phyloP scores from a whole-genome alignment of 2,797 vertebrate genomes.

The Phylloscopus collybita region DNA sequence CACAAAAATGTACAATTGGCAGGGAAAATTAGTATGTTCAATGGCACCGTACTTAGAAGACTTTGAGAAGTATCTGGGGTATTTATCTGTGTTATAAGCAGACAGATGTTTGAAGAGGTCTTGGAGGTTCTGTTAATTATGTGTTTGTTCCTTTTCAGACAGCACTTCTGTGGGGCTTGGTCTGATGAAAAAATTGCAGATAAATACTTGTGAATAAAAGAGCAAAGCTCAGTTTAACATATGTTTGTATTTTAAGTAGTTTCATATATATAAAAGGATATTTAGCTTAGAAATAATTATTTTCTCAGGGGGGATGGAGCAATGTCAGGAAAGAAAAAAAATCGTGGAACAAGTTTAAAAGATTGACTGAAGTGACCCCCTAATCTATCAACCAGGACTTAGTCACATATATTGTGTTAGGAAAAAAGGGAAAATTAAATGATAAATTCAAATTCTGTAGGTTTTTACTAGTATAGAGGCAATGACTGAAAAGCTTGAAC shows the following conservation, averaged over 20 bases:
- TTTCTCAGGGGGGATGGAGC: background rate
- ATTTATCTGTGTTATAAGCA: background rate
- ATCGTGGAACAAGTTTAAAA: background rate
- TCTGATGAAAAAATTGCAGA: background rate
- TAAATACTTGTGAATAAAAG: constrained; percentile 15
- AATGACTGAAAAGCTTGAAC: background rate
- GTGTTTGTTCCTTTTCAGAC: constrained; percentile 14
- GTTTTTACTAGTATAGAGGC: background rate
- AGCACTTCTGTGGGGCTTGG: background rate
- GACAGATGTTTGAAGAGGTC: constrained; percentile 31
- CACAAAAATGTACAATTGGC: constrained; percentile 47
- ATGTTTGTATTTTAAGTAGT: background rate
- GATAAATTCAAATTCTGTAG: background rate
- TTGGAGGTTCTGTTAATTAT: constrained; percentile 10
- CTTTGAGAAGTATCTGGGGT: background rate
- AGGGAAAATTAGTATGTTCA: constrained; percentile 36
- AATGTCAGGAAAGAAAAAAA: background rate
- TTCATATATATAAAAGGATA: background rate
- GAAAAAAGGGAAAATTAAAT: background rate
- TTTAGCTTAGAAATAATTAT: background rate
- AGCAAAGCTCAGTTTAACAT: constrained; percentile 32
- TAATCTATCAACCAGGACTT: background rate
- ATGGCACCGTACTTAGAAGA: background rate
- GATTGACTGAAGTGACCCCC: background rate
- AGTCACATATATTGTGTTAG: background rate